Base-by-base conservation (phyloP, 2,797 vertebrate genomes). In the Pteronotus mesoamericanus region DNA sequence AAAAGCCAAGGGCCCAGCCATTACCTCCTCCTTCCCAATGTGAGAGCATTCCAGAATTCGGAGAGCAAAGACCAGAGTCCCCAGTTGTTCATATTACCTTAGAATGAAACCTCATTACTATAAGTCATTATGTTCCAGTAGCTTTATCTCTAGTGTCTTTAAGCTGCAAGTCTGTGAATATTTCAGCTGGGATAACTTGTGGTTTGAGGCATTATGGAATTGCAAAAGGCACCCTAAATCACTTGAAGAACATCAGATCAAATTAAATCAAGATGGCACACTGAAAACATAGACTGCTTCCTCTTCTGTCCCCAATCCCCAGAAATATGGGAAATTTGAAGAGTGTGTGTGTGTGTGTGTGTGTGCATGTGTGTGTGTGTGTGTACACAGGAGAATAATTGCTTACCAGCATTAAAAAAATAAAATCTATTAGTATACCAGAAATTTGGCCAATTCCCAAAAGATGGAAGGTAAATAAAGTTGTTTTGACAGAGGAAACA, bases 51-150 rank as follows among this genome's bases (percentile, higher is more conserved):
- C 82, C 78, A 83, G 53, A 92, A 71, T 66, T 71, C 83, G 39
- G 69, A 92, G 21, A 68, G 44, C 92, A 80, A 68, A 96, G 89
- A 86, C 46, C 7, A n/a, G 46, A 29, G 82, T 89, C 85, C 83
- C 87, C 86, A 29, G 84, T 32, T 77, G 68, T 94, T 66, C 86
- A n/a, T 68, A 80, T 68, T 64, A 72, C 11, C n/a, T 72, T 89
- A 89, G 39, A 84, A 64, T 46, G 82, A 78, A 94, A 85, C 29
- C 93, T 91, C 89, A 34, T 86, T 83, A 68, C 72, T 34, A 1
- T 86, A 94, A 96, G 66, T 68, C 92, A 80, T 91, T 68, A 34
- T 51, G 82, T 94, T 92, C 92, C 24, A 34, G 87, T 74, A 95
- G 95, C 95, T 91, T 79, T 87, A 71, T 94, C 74, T 97, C 46